Evolutionary conservation across 2,888 invertebrate species (phyloP).

Genomic region (Lymantria dispar): DNA sequence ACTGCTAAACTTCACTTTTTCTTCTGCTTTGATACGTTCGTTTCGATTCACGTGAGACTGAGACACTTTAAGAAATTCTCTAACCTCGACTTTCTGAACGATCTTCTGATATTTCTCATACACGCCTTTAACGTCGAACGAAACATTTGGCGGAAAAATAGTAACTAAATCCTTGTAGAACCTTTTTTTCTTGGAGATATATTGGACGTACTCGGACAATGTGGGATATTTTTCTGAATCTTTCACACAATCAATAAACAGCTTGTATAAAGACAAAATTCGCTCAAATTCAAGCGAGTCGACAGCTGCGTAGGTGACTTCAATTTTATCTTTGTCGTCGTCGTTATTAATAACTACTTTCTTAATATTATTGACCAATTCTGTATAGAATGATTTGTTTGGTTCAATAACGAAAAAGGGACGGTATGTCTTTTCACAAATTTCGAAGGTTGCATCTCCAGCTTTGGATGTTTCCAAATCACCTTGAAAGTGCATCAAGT

Average conservation of each 20-base stretch:
- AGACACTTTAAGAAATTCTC: background rate
- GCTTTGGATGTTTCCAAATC: background rate
- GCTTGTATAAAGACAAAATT: conserved; percentile 1
- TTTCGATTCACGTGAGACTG: background rate
- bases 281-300: background rate
- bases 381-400: conserved; percentile 3
- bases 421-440: conserved; percentile 3
- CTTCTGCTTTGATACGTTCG: background rate
- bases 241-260: conserved; percentile 1
- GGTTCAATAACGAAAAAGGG: background rate
- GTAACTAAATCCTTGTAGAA: background rate
- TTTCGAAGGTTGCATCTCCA: background rate
- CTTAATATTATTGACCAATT: background rate
- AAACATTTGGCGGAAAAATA: background rate
- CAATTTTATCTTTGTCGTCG: background rate
- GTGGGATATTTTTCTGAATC: background rate
- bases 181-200: conserved; percentile 1
- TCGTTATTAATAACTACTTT: background rate
- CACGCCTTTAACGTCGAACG: background rate
- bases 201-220: background rate
- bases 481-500: background rate
- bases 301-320: background rate
- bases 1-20: background rate
- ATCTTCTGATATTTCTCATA: background rate
- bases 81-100: background rate